These are phyloP conservation scores for Zoanthus gigantus DNA, from an alignment of 92 coral and sea anemone species.

Conservation along the genomic window DNA sequence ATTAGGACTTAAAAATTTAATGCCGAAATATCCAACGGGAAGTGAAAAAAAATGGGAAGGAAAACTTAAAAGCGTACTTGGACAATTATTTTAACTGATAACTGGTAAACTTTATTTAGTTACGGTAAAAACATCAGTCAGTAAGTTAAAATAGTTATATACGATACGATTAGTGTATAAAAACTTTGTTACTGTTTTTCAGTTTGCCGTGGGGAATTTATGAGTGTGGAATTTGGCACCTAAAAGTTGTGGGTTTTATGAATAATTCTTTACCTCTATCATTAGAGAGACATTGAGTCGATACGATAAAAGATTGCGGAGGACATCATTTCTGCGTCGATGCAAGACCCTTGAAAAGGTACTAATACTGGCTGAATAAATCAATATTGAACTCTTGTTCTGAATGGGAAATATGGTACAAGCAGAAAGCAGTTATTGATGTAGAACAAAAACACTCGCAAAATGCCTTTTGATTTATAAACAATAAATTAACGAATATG, in stretches of 20 bases:
- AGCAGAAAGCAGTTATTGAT: neutral
- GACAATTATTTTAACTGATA: neutral
- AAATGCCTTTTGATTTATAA: neutral
- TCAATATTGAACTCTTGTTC: neutral
- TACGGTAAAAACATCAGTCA: too few species aligned
- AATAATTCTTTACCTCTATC: neutral
- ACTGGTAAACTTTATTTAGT: too few species aligned
- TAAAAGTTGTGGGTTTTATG: neutral
- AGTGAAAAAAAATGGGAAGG: neutral
- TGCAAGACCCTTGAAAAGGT: neutral
- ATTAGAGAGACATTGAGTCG: constrained; percentile 1
- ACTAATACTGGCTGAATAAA: neutral
- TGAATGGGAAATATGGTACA: neutral
- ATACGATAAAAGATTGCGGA: neutral
- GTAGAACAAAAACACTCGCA: neutral
- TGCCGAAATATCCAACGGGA: neutral
- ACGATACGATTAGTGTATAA: too few species aligned
- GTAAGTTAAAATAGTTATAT: too few species aligned
- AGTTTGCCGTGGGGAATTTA: too few species aligned
- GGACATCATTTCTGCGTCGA: neutral
- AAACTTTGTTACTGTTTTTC: too few species aligned
- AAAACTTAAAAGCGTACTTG: neutral
- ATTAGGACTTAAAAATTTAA: too few species aligned
- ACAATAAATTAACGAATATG: too few species aligned
- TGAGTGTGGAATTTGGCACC: neutral